These are phyloP conservation scores for Sarcoramphus papa DNA, from an alignment of 2,797 vertebrate genomes.

Conservation along the genomic window DNA sequence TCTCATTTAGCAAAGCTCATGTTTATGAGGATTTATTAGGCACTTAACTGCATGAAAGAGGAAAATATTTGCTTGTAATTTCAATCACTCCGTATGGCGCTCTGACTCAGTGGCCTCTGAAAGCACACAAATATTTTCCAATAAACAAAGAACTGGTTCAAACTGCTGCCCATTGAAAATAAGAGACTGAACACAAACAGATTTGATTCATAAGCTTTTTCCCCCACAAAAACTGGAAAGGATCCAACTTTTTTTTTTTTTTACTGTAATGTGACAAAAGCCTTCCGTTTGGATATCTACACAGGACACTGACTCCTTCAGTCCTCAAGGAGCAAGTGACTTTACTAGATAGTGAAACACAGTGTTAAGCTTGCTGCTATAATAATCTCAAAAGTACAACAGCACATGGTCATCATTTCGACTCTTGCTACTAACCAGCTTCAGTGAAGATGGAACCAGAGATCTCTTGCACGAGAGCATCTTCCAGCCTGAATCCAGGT, in stretches of 20 bases:
- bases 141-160: slow-evolving; percentile 45
- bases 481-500: not conserved
- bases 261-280: not conserved
- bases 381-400: not conserved
- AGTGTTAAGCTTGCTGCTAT: not conserved
- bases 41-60: slow-evolving; percentile 29
- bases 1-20: slow-evolving; percentile 22
- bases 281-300: not conserved
- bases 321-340: not conserved
- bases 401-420: not conserved
- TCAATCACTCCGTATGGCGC: not conserved
- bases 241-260: not conserved
- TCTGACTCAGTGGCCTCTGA: slow-evolving; percentile 35
- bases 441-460: not conserved
- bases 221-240: not conserved
- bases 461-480: not conserved
- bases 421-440: not conserved
- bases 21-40: slow-evolving; percentile 43
- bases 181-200: not conserved
- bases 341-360: not conserved
- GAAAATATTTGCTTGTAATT: slow-evolving; percentile 53
- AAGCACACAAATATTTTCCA: slow-evolving; percentile 50
- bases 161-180: not conserved
- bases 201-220: not conserved
- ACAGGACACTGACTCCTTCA: not conserved